Percentiles rank a stretch among this genome's conserved stretches.
Conservation (phyloP, 2,113 vertebrate genomes). For the Pimephales promelas region DNA sequence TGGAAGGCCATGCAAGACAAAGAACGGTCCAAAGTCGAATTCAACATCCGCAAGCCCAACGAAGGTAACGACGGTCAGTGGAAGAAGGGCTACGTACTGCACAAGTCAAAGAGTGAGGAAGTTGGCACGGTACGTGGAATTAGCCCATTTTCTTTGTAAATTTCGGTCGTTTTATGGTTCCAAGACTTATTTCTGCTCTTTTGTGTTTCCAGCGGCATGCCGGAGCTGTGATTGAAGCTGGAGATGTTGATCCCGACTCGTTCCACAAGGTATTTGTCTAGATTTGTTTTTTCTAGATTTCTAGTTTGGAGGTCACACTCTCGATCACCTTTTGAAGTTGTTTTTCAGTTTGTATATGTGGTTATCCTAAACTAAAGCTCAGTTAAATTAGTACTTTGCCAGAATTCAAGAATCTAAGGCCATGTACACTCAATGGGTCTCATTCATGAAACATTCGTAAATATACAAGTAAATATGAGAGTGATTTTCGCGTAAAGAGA, state of each 20-base stretch:
- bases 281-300: no score
- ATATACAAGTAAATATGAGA: no score
- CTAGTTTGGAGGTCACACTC: not conserved
- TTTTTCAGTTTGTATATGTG: not conserved
- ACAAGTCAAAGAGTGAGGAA: slow-evolving; percentile 97
- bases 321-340: not conserved
- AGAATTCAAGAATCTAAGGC: not conserved
- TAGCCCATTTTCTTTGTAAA: not conserved
- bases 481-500: no score
- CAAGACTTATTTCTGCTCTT: not conserved
- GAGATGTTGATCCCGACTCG: slow-evolving; percentile 53
- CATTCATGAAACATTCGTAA: no score
- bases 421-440: not conserved
- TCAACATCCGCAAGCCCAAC: slow-evolving; percentile 98
- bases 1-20: slow-evolving; percentile 99
- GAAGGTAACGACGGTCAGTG: slow-evolving; percentile 88
- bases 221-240: slow-evolving; percentile 57
- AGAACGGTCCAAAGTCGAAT: slow-evolving; percentile 94
- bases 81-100: slow-evolving; percentile 97
- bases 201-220: slow-evolving; percentile 39
- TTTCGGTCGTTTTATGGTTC: not conserved
- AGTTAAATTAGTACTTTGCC: not conserved
- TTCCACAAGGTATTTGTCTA: slow-evolving; percentile 45
- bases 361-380: not conserved
- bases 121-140: slow-evolving; percentile 62